A percentile compares a stretch with the other conserved stretches of the same genome.
phyloP scores from a whole-genome alignment of 2,888 invertebrate species.

The Himalopsyche anomala region DNA sequence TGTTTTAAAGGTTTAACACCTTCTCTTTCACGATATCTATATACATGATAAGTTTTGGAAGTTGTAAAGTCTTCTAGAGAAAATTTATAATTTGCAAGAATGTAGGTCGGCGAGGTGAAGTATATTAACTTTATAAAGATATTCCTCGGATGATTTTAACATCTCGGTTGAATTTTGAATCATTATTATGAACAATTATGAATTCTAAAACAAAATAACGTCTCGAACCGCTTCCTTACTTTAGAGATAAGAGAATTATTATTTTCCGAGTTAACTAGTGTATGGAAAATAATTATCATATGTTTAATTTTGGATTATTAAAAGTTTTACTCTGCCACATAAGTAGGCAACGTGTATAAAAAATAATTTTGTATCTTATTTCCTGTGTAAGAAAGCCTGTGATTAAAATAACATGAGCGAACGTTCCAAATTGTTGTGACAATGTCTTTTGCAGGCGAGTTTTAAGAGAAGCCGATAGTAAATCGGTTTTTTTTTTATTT shows the following conservation, averaged over 20 bases:
- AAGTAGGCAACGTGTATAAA: too few relatives aligned
- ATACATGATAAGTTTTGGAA: background rate
- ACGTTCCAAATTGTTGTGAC: too few relatives aligned
- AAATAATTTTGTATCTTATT: too few relatives aligned
- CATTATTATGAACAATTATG: constrained; percentile 3
- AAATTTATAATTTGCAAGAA: constrained; percentile 28
- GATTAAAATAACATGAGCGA: too few relatives aligned
- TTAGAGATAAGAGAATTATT: constrained; percentile 1
- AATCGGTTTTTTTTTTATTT: too few relatives aligned
- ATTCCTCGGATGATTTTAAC: background rate
- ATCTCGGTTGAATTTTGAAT: constrained; percentile 24
- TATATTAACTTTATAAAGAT: background rate
- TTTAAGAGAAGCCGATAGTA: too few relatives aligned
- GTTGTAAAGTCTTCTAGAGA: constrained; percentile 4
- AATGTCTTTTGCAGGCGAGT: too few relatives aligned
- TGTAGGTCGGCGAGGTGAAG: background rate
- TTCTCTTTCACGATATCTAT: background rate
- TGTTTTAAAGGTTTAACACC: background rate
- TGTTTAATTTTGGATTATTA: too few relatives aligned
- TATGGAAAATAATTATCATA: too few relatives aligned
- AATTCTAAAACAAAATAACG: constrained; percentile 10
- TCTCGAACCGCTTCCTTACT: background rate
- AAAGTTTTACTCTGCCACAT: too few relatives aligned
- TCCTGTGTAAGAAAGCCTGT: too few relatives aligned
- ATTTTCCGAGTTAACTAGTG: too few relatives aligned